A percentile compares a stretch with the other conserved stretches of the same genome.
Evolutionary conservation across 2,113 vertebrate genomes (phyloP).

Genomic region (Hemicordylus capensis): DNA sequence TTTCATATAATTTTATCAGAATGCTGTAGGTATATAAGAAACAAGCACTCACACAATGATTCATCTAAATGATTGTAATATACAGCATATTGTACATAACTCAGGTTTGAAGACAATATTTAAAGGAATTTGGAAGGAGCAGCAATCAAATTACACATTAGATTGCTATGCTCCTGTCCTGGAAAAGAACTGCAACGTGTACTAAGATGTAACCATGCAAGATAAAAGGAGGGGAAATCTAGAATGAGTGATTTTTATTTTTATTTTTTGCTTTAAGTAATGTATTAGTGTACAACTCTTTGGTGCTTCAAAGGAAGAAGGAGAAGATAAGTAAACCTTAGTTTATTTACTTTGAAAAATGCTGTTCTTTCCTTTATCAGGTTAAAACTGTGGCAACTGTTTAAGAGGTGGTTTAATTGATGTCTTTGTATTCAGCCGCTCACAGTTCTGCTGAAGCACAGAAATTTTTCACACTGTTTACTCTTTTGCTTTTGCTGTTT

Average conservation of each 20-base stretch:
- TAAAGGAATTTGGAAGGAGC: background rate
- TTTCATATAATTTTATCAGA: too few species aligned
- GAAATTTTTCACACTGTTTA: background rate
- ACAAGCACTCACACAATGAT: too few species aligned
- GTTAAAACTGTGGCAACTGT: conserved; percentile 7
- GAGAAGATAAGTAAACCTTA: background rate
- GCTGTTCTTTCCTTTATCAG: conserved; percentile 7
- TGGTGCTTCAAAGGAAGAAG: background rate
- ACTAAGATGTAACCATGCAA: background rate
- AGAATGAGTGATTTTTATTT: too few species aligned
- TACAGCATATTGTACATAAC: too few species aligned
- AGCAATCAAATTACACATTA: background rate
- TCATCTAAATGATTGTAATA: too few species aligned
- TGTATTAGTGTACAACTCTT: background rate
- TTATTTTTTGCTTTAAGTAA: background rate
- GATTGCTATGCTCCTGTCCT: background rate
- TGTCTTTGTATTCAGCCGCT: conserved; percentile 3
- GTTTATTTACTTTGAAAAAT: conserved; percentile 26
- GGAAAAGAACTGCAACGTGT: background rate
- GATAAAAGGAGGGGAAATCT: too few species aligned
- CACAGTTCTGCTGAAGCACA: conserved; percentile 10
- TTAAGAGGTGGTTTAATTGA: conserved; percentile 22
- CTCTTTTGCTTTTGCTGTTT: background rate
- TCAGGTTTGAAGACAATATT: background rate
- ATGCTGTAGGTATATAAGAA: too few species aligned